Percentiles rank a stretch among this genome's conserved stretches.
Conservation (phyloP, 2,888 invertebrate genomes). For the Tortrix viridana region DNA sequence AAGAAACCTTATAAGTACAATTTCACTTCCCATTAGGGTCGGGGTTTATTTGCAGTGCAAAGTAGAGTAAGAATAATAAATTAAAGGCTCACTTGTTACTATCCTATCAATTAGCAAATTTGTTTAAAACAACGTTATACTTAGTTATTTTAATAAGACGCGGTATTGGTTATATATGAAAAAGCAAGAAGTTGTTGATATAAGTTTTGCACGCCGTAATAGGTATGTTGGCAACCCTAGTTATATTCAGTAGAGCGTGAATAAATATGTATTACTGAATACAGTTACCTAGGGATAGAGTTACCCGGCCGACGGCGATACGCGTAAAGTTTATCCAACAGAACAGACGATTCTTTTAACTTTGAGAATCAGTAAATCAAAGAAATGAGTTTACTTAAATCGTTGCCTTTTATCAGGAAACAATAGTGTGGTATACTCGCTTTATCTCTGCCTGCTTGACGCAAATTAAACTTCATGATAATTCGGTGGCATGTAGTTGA, state of each 20-base stretch:
- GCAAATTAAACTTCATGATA: constrained; percentile 57
- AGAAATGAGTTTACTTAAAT: not conserved
- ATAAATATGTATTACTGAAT: constrained; percentile 51
- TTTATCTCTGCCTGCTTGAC: constrained; percentile 56
- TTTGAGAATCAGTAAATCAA: not conserved
- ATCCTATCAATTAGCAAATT: too few species aligned
- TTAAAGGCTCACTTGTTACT: too few species aligned
- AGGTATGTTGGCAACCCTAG: constrained; percentile 22
- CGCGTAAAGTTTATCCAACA: not conserved
- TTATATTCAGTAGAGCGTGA: constrained; percentile 53
- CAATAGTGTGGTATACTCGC: constrained; percentile 6
- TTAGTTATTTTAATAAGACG: too few species aligned
- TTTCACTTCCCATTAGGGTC: constrained; percentile 38
- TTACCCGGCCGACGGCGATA: constrained; percentile 22
- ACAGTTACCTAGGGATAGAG: constrained; percentile 31
- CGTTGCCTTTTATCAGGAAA: constrained; percentile 13
- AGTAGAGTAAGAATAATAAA: not conserved
- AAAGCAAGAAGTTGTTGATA: too few species aligned
- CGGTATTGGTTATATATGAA: too few species aligned
- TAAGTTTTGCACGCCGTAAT: not conserved
- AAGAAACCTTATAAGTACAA: constrained; percentile 67
- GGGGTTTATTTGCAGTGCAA: not conserved
- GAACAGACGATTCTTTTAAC: not conserved
- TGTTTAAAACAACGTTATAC: too few species aligned
- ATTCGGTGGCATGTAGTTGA: constrained; percentile 46